Evolutionary conservation across 2,888 invertebrate genomes (phyloP), one percentile per base, ranked within the genome.

Genomic region (Odontomyia ornata): DNA sequence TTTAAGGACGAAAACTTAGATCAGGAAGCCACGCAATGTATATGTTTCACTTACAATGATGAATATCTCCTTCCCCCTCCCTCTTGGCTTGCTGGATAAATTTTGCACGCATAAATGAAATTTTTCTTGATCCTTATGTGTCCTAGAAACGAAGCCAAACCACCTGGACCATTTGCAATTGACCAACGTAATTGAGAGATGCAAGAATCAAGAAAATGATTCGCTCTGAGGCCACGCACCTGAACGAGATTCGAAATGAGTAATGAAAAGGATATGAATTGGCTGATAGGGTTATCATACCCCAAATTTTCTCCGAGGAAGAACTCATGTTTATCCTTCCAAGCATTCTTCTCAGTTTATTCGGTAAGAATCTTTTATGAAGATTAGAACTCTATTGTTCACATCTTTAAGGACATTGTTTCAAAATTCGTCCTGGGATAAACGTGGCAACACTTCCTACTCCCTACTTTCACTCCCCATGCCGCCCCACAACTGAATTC

Each of bases 101-200:
- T 36, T 36, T 9, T 5, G 36, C 36, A 5, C 67, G 5, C 28
- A 23, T 25, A 15, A 27, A 27, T 25, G 71, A 27, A 71, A 71
- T 71, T 71, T 71, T 27, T 71, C 71, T 46, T 52, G 47, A 71
- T 71, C 71, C 46, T 52, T 71, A 7, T 27, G 23, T n/a, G 27
- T 47, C 27, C 71, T 21, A 71, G 71, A 27, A n/a, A 71, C 47
- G 52, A 71, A 71, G 30, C 27, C 64, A 64, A 64, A 28, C 47
- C 71, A 71, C 47, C 71, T 71, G 64, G 21, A 64, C 18, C 64
- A 47, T 71, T 28, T 25, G 9, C 25, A 71, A 47, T 71, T 71
- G 71, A 27, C 18, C 5, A 1, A 36, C 5, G 9, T 21, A 67
- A 43, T 67, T 43, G 43, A 36, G 36, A 18, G 21, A 60, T 13